Conservation (phyloP, 2,888 invertebrate genomes). For the Sceliomorpha sp. region DNA sequence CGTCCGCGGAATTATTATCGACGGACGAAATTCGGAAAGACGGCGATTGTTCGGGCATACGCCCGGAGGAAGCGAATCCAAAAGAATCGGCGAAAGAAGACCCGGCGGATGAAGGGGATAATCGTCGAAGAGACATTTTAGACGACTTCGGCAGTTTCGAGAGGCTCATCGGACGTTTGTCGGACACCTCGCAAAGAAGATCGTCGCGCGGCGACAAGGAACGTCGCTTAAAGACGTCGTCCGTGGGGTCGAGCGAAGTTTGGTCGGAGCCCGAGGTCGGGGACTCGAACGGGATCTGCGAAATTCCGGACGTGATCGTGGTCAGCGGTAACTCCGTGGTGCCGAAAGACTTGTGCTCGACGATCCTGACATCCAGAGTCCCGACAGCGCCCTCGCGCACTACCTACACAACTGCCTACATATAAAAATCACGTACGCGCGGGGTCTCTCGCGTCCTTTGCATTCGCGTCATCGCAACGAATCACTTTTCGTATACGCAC, state of each 20-base stretch:
- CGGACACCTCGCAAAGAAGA: too few relatives aligned
- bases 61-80: too few relatives aligned
- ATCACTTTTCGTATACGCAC: slow-evolving; percentile 51
- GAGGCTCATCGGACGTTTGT: slow-evolving; percentile 3
- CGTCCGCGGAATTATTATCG: too few relatives aligned
- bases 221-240: too few relatives aligned
- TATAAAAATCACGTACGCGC: slow-evolving; percentile 68
- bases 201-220: too few relatives aligned
- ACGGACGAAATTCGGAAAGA: neutral
- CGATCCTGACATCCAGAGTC: slow-evolving; percentile 74
- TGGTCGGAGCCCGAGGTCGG: too few relatives aligned
- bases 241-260: too few relatives aligned
- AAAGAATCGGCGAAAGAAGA: slow-evolving; percentile 2
- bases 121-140: slow-evolving; percentile 3
- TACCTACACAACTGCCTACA: slow-evolving; percentile 78
- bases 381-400: slow-evolving; percentile 75
- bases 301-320: slow-evolving; percentile 71
- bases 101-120: slow-evolving; percentile 2
- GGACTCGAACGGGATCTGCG: slow-evolving; percentile 59
- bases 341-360: slow-evolving; percentile 72
- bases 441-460: slow-evolving; percentile 26
- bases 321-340: slow-evolving; percentile 66
- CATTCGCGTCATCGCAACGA: neutral
- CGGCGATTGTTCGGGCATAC: too few relatives aligned
- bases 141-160: neutral